Percentiles rank a stretch among this genome's conserved stretches.
Evolutionary conservation across 1,140 invertebrate genomes (phyloP).

Genomic region (Scaptomyza pallida): DNA sequence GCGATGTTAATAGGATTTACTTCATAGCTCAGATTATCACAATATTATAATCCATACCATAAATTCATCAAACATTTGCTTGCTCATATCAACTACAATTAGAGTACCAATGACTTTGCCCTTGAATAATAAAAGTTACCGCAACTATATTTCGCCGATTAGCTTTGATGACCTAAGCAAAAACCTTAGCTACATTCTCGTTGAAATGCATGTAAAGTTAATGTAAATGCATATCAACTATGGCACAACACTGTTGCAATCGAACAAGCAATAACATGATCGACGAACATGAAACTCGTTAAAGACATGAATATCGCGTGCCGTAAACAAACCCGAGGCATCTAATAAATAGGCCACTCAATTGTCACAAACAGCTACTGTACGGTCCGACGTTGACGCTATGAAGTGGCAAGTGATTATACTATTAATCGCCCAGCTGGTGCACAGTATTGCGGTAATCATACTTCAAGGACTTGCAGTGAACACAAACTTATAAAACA

Average conservation of each 20-base stretch:
- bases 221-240: constrained; percentile 18
- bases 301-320: constrained; percentile 59
- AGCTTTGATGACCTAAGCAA: background rate
- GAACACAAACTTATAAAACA: too few species aligned
- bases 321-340: background rate
- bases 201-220: background rate
- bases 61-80: too few species aligned
- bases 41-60: too few species aligned
- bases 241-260: constrained; percentile 48
- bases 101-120: too few species aligned
- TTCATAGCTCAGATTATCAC: too few species aligned
- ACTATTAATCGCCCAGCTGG: constrained; percentile 26
- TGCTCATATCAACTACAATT: too few species aligned
- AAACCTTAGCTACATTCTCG: background rate
- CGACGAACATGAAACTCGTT: constrained; percentile 22
- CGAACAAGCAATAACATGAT: constrained; percentile 29
- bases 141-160: background rate
- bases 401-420: constrained; percentile 52
- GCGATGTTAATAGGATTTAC: too few species aligned
- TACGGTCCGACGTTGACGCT: constrained; percentile 7
- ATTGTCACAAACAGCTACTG: background rate
- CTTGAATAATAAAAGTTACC: too few species aligned
- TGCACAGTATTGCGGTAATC: constrained; percentile 55
- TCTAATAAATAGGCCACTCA: constrained; percentile 50
- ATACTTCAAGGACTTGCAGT: background rate